These are phyloP conservation scores for Planiliza haematocheilus DNA, from an alignment of 2,113 vertebrate species.

Conservation along the genomic window DNA sequence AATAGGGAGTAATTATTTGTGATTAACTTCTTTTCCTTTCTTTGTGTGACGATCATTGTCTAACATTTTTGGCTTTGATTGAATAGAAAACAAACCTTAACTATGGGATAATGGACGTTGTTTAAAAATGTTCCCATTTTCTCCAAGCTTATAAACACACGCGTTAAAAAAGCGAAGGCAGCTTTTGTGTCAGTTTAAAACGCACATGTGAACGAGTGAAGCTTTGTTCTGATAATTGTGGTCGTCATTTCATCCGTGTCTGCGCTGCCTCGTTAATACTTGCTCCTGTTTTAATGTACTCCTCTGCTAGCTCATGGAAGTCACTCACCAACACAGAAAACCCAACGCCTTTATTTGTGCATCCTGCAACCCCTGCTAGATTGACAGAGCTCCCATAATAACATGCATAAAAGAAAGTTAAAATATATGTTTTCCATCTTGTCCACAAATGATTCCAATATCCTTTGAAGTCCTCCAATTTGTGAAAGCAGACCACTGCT, in stretches of 20 bases:
- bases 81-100: neutral
- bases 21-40: slow-evolving; percentile 1
- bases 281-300: too few species aligned
- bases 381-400: too few species aligned
- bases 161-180: too few species aligned
- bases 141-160: neutral
- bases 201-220: neutral
- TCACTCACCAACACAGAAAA: neutral
- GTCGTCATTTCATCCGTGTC: neutral
- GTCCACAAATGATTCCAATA: neutral
- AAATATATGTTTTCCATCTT: neutral
- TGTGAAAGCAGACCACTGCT: neutral
- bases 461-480: neutral
- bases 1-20: slow-evolving; percentile 23
- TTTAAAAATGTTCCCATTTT: too few species aligned
- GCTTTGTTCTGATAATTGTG: neutral
- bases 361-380: too few species aligned
- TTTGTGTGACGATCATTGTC: slow-evolving; percentile 1
- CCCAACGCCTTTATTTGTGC: neutral
- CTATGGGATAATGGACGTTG: neutral
- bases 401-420: too few species aligned
- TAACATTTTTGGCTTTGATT: neutral
- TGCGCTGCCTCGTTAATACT: neutral
- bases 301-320: neutral
- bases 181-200: too few species aligned